A percentile compares a stretch with the other conserved stretches of the same genome.
Conservation (phyloP, 2,797 vertebrate genomes). For the Kryptopterus vitreolus region DNA sequence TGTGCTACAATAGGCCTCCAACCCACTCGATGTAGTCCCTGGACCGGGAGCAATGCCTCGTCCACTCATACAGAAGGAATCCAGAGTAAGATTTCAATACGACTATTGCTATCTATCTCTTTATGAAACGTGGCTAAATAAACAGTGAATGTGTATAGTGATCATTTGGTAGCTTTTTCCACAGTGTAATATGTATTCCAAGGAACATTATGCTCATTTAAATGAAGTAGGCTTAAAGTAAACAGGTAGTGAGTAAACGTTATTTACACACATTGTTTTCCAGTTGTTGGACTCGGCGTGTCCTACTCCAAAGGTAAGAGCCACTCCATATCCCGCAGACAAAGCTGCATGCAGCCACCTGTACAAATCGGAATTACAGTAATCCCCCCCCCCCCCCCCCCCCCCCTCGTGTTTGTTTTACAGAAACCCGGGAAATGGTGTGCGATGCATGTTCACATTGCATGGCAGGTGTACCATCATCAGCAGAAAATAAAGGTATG, state of each 20-base stretch:
- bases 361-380: neutral
- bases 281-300: conserved; percentile 97
- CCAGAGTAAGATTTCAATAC: conserved; percentile 79
- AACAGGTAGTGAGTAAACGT: neutral
- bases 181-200: neutral
- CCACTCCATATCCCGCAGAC: neutral
- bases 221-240: conserved; percentile 1
- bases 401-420: neutral
- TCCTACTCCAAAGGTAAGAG: conserved; percentile 95
- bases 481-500: conserved; percentile 99
- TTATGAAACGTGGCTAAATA: neutral
- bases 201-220: neutral
- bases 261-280: conserved; percentile 43
- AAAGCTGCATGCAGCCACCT: conserved; percentile 2
- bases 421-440: conserved; percentile 99
- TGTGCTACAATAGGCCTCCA: conserved; percentile 81
- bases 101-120: neutral
- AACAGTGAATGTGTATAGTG: neutral
- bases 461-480: conserved; percentile 99
- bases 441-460: conserved; percentile 97
- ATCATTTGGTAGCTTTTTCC: neutral
- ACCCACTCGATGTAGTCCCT: conserved; percentile 89
- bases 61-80: conserved; percentile 94
- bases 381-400: neutral
- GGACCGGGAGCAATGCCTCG: conserved; percentile 93